Percentiles rank a stretch among this genome's conserved stretches.
Conservation (phyloP, 2,113 vertebrate genomes). For the Trematocara variabile region DNA sequence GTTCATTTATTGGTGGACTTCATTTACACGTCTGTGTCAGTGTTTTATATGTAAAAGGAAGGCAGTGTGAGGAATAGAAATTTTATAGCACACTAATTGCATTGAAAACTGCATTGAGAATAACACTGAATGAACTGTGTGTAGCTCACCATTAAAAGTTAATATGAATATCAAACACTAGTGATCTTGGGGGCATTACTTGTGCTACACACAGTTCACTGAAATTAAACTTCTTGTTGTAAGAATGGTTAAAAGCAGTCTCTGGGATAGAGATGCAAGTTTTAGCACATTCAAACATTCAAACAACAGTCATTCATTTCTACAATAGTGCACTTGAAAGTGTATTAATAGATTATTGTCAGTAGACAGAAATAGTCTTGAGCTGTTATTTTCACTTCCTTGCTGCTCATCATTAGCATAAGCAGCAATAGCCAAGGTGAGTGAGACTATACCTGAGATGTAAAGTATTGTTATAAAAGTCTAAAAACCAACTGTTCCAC, state of each 20-base stretch:
- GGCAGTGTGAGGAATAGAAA: not conserved
- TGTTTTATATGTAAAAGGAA: not conserved
- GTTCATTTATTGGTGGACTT: not conserved
- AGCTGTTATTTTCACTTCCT: not conserved
- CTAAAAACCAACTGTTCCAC: not conserved
- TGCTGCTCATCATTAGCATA: not conserved
- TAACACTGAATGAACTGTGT: not conserved
- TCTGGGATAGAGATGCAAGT: not conserved
- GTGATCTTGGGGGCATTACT: not conserved
- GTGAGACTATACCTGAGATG: not conserved
- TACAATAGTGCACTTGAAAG: not conserved
- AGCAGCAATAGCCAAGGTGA: not conserved
- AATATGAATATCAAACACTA: not conserved
- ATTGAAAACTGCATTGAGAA: not conserved
- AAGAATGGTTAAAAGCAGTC: not conserved
- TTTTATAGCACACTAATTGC: not conserved
- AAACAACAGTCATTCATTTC: not conserved
- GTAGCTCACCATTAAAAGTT: not conserved
- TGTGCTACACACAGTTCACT: not conserved
- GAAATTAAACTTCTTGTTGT: not conserved
- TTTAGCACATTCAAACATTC: not conserved
- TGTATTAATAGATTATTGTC: not conserved
- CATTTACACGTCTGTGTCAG: fast-evolving
- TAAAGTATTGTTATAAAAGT: not conserved
- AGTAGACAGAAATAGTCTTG: not conserved